phyloP scores from a whole-genome alignment of 2,888 invertebrate genomes.

The Zygothrica quintamaculata region DNA sequence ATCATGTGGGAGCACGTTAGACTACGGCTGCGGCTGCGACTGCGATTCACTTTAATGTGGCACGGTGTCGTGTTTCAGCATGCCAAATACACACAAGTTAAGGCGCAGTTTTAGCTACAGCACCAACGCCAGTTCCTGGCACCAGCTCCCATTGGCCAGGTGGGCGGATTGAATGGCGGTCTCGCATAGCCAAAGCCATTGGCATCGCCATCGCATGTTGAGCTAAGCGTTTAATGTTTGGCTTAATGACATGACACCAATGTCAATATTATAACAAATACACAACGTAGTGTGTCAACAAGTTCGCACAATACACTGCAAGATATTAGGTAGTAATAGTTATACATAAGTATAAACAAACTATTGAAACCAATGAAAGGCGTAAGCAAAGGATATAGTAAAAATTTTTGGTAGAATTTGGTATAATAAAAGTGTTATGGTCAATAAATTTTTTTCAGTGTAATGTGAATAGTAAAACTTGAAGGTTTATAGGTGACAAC shows the following conservation, averaged over 20 bases:
- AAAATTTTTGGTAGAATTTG: no score
- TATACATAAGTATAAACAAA: background rate
- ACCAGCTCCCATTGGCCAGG: no score
- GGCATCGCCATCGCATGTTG: slow-evolving; percentile 58
- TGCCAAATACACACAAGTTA: slow-evolving; percentile 43
- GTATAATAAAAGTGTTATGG: no score
- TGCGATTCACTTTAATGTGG: slow-evolving; percentile 65
- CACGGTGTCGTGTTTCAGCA: slow-evolving; percentile 59
- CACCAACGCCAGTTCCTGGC: slow-evolving; percentile 16
- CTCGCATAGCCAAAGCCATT: background rate
- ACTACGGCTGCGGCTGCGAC: slow-evolving; percentile 18
- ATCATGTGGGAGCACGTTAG: slow-evolving; percentile 32
- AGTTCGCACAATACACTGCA: slow-evolving; percentile 59
- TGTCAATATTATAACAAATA: slow-evolving; percentile 71
- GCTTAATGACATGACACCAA: slow-evolving; percentile 78
- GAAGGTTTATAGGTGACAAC: slow-evolving; percentile 59
- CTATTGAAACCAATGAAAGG: background rate
- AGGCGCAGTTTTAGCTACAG: slow-evolving; percentile 24
- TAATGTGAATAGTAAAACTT: slow-evolving; percentile 6
- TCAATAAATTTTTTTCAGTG: slow-evolving; percentile 28
- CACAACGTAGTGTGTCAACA: slow-evolving; percentile 68
- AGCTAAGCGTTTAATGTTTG: slow-evolving; percentile 72
- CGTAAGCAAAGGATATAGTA: background rate
- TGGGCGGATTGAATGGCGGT: slow-evolving; percentile 18
- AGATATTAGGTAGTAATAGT: slow-evolving; percentile 3